Percentiles rank a stretch among this genome's conserved stretches.
Conservation (phyloP, 2,888 invertebrate genomes). For the Nectonema munidae region DNA sequence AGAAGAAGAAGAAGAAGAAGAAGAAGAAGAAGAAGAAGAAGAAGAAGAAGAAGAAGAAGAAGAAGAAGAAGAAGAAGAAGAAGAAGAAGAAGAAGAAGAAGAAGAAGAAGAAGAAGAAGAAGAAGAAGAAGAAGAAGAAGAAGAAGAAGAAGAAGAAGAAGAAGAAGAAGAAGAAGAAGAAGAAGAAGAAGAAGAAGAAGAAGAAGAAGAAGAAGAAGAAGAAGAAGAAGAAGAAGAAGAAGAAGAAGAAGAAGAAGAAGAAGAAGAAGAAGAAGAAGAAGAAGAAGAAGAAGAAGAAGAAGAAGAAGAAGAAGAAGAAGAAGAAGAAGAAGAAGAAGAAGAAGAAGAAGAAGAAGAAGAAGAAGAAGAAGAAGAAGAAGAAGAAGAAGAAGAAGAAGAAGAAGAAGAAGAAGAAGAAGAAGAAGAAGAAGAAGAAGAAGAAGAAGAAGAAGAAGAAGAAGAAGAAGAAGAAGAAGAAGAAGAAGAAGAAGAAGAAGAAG, state of each 20-base stretch:
- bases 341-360: conserved; percentile 5
- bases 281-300: conserved; percentile 5
- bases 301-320: conserved; percentile 5
- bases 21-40: conserved; percentile 5
- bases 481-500: too few species aligned
- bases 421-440: conserved; percentile 5
- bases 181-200: conserved; percentile 5
- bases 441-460: conserved; percentile 5
- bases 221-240: conserved; percentile 5
- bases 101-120: conserved; percentile 5
- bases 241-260: conserved; percentile 5
- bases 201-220: conserved; percentile 5
- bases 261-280: conserved; percentile 5
- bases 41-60: conserved; percentile 5
- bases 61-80: conserved; percentile 5
- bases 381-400: conserved; percentile 5
- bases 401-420: conserved; percentile 5
- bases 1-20: conserved; percentile 5
- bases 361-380: conserved; percentile 5
- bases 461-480: conserved; percentile 5
- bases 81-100: conserved; percentile 5
- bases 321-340: conserved; percentile 5
- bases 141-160: conserved; percentile 5
- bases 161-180: conserved; percentile 5
- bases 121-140: conserved; percentile 5